Evolutionary conservation across 2,113 vertebrate genomes (phyloP).

Genomic region (Phrynosoma platyrhinos): DNA sequence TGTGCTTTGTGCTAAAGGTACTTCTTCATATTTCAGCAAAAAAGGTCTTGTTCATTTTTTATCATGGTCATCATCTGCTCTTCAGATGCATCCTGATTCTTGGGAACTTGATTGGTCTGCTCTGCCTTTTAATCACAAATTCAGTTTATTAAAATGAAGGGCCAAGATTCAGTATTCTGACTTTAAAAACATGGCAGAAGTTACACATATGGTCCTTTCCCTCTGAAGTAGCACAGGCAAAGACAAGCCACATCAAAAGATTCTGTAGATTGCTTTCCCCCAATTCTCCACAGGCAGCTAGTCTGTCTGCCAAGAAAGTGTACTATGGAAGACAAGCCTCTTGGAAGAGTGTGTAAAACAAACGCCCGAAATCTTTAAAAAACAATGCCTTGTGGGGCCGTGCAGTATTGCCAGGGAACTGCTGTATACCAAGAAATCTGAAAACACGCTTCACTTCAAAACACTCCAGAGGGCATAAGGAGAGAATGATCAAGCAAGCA

Average conservation of each 20-base stretch:
- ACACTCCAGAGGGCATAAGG: conserved; percentile 21
- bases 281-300: neutral
- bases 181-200: no score
- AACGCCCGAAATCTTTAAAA: conserved; percentile 28
- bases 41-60: neutral
- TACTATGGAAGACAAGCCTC: conserved; percentile 13
- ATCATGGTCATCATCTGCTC: neutral
- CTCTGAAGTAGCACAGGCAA: neutral
- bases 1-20: neutral
- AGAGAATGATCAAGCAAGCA: conserved; percentile 36
- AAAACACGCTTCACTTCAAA: conserved; percentile 30
- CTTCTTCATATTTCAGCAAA: conserved; percentile 21
- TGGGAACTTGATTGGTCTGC: neutral
- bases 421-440: conserved; percentile 52
- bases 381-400: neutral
- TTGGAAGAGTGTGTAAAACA: conserved; percentile 7
- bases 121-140: conserved; percentile 1
- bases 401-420: conserved; percentile 39
- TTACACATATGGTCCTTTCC: neutral
- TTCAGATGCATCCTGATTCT: neutral
- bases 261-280: neutral
- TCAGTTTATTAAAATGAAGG: neutral
- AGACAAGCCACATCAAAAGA: neutral
- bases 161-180: no score
- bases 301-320: neutral